Conservation (phyloP, 2,888 invertebrate genomes). For the Lasioglossum malachurum region DNA sequence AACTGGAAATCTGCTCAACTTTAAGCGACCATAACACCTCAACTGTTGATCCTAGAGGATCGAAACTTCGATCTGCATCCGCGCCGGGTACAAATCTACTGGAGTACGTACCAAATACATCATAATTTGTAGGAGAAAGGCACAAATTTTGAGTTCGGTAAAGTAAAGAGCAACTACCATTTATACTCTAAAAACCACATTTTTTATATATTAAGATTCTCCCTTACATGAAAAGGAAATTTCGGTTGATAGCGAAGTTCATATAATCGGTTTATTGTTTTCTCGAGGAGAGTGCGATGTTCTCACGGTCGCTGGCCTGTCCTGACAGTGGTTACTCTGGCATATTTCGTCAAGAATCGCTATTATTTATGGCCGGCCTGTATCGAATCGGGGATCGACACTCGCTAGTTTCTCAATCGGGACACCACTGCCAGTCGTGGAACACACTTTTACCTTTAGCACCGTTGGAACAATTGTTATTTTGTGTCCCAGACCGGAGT, state of each 20-base stretch:
- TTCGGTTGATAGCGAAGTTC: neutral
- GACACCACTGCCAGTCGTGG: neutral
- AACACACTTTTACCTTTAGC: constrained; percentile 9
- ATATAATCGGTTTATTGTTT: constrained; percentile 5
- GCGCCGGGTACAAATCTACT: too few relatives aligned
- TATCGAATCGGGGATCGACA: constrained; percentile 57
- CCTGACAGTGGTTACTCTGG: constrained; percentile 24
- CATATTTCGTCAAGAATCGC: constrained; percentile 69
- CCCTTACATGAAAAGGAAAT: neutral
- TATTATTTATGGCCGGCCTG: constrained; percentile 67
- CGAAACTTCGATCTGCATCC: too few relatives aligned
- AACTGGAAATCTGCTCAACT: too few relatives aligned
- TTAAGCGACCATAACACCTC: too few relatives aligned
- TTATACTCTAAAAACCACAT: neutral
- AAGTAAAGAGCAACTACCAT: too few relatives aligned
- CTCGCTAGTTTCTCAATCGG: constrained; percentile 47
- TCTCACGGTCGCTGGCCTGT: constrained; percentile 47
- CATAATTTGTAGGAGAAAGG: too few relatives aligned
- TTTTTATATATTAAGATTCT: too few relatives aligned
- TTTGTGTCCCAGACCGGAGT: neutral
- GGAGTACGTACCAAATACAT: too few relatives aligned
- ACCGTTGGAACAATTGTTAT: neutral
- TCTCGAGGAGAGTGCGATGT: constrained; percentile 19
- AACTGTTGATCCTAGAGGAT: too few relatives aligned
- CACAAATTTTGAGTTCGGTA: too few relatives aligned